Base-by-base conservation (phyloP, 1,140 invertebrate species). In the Rhizoglyphus robini region DNA sequence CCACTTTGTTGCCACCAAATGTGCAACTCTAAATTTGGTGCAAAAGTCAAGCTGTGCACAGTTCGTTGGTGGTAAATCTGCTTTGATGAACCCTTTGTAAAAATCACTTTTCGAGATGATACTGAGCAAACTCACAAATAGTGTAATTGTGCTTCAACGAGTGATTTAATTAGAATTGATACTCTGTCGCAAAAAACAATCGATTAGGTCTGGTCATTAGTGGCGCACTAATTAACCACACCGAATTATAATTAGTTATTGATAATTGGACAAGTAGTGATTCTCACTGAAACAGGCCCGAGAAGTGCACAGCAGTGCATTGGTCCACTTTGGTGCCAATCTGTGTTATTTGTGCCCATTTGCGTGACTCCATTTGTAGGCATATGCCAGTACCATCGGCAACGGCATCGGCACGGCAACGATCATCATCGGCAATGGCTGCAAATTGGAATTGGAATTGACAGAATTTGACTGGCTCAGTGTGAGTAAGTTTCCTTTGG, bases 141-240 rank as follows among this genome's bases (percentile, higher is more conserved):
- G 31, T 32, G 20, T 23, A 32, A 54, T 25, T 25, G 51, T n/a
- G n/a, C n/a, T n/a, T n/a, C n/a, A n/a, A n/a, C n/a, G 23, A 27
- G 8, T 54, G 51, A 54, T 54, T 54, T 54, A 54, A 54, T 54
- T 54, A 54, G 51, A 54, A 54, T 54, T 54, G 8, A 54, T 54
- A 54, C 51, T 54, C 23, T 54, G 51, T 54, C 51, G 20, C 51
- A 27, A 11, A 11, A n/a, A n/a, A 11, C 8, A 32, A 54, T 54
- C 51, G 51, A 54, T 54, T 54, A n/a, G n/a, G n/a, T n/a, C n/a
- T n/a, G n/a, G n/a, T n/a, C n/a, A n/a, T n/a, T n/a, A n/a, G n/a
- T n/a, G n/a, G n/a, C n/a, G n/a, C n/a, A n/a, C n/a, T n/a, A n/a
- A n/a, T n/a, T n/a, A n/a, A 23, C 15, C 8, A 8, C 23, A 15